Percentiles rank a stretch among this genome's conserved stretches.
phyloP scores from a whole-genome alignment of 1,140 invertebrate genomes.

The Mizuhopecten yessoensis region DNA sequence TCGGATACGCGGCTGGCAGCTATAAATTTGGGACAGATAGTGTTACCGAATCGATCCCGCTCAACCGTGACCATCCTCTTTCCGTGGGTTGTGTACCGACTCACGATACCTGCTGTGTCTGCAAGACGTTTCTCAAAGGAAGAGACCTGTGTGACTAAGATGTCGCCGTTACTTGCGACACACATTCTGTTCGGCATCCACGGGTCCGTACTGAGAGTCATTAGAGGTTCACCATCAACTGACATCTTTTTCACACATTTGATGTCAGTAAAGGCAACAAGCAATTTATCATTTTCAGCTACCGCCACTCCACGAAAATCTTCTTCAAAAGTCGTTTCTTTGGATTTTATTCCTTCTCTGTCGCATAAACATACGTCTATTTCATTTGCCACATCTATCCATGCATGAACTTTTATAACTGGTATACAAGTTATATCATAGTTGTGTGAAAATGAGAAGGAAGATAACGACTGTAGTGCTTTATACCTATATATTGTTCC shows the following conservation, averaged over 20 bases:
- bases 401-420: too few relatives aligned
- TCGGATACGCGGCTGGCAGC: background rate
- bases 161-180: background rate
- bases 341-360: too few relatives aligned
- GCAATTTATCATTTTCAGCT: background rate
- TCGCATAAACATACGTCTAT: too few relatives aligned
- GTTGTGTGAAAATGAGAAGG: background rate
- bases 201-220: background rate
- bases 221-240: background rate
- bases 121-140: background rate
- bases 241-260: too few relatives aligned
- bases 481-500: background rate
- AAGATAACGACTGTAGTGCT: background rate
- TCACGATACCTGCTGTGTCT: background rate
- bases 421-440: background rate
- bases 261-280: too few relatives aligned
- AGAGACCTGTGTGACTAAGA: background rate
- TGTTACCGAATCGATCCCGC: conserved; percentile 17
- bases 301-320: background rate
- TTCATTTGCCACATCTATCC: too few relatives aligned
- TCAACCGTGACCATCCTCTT: conserved; percentile 23
- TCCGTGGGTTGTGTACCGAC: background rate
- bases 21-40: background rate
- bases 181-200: background rate
- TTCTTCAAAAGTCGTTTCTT: too few relatives aligned